These are phyloP conservation scores for Orestias chungarensis DNA, from an alignment of 2,797 vertebrate species.

Conservation along the genomic window DNA sequence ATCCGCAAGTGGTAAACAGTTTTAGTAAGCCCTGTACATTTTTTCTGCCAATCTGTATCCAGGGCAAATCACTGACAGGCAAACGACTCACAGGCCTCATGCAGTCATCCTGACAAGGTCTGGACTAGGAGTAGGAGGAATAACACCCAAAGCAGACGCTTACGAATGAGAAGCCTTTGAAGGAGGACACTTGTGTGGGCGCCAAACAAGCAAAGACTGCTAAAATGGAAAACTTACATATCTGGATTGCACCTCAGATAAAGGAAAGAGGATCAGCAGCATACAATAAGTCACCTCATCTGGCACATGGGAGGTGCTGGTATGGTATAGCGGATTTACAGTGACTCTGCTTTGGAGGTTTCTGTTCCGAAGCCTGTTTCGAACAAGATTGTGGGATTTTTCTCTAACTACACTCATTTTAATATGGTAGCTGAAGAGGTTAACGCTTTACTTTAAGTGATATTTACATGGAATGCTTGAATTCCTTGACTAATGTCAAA, in stretches of 20 bases:
- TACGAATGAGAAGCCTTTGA: constrained; percentile 33
- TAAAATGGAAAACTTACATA: constrained; percentile 32
- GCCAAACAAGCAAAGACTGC: constrained; percentile 11
- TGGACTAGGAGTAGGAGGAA: constrained; percentile 53
- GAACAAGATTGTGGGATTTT: constrained; percentile 17
- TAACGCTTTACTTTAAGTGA: constrained; percentile 50
- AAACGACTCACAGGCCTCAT: constrained; percentile 98
- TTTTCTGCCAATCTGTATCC: constrained; percentile 3
- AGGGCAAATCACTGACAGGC: constrained; percentile 96
- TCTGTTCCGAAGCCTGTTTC: constrained; percentile 36
- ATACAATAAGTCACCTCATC: constrained; percentile 75
- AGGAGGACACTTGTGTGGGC: constrained; percentile 33
- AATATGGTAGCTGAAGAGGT: constrained; percentile 43
- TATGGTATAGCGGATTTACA: constrained; percentile 37
- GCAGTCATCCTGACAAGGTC: constrained; percentile 94
- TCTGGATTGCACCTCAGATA: constrained; percentile 42
- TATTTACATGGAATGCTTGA: constrained; percentile 69
- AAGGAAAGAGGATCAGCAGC: constrained; percentile 57
- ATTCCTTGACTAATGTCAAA: constrained; percentile 53
- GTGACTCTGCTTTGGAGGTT: constrained; percentile 49
- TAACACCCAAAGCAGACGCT: constrained; percentile 52
- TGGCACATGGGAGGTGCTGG: constrained; percentile 62
- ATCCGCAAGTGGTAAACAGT: not conserved
- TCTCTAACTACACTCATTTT: constrained; percentile 51
- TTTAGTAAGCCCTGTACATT: constrained; percentile 13